Evolutionary conservation across 1,140 invertebrate genomes (phyloP), one percentile per base, ranked within the genome.

Genomic region (Lerema accius): DNA sequence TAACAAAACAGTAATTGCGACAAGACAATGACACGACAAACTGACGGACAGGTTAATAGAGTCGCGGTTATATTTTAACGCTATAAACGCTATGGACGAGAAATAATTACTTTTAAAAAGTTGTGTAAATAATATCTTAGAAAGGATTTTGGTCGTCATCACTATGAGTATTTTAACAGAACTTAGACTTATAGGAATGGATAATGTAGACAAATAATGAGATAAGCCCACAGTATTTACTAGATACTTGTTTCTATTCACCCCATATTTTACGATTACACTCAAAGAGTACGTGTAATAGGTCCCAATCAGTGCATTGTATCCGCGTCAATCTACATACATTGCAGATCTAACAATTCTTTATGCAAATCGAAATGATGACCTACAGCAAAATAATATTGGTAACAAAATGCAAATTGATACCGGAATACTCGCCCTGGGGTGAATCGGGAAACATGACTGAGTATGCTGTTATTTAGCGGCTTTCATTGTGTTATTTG

Each of bases 351-450:
- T 56, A 5, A 17, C 55, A 58, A 58, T 58, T 58, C 55, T 58
- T 46, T 46, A 58, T 58, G 55, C 26, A 58, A 58, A 58, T 58
- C 55, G 19, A 46, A 58, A 46, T 32, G 55, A 56, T 39, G 37
- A 58, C 55, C 55, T 35, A 42, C 19, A 45, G 42, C 45, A 46
- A 35, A n/a, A 58, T 42, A 58, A 46, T 58, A 46, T 46, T 37
- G 42, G 42, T 58, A 58, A 58, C 55, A 42, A 45, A 35, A 56
- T 58, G 55, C 55, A 58, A 58, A 58, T 58, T 58, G 55, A 35
- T 46, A 58, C 42, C 55, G 40, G 42, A 46, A 46, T 58, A 56
- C 19, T 58, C 55, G 23, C 42, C 42, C 50, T 23, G 50, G 55
- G 23, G 42, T 19, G 40, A 32, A 46, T 46, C 55, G 42, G 16